Evolutionary conservation across 2,797 vertebrate genomes (phyloP), one percentile per base, ranked within the genome.

Genomic region (Calcarius lapponicus): DNA sequence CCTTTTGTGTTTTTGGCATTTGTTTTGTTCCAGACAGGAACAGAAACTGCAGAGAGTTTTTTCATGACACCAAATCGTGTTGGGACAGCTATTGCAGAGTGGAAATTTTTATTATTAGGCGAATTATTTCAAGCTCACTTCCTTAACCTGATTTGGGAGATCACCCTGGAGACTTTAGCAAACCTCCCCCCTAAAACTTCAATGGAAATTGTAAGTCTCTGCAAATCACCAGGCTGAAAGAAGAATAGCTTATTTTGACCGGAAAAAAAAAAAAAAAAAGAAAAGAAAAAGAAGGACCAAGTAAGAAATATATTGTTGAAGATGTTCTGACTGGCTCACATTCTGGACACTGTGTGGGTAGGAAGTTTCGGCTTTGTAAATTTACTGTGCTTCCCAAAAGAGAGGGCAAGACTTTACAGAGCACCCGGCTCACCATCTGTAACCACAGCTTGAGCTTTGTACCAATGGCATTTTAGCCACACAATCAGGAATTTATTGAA

Each of bases 21-120:
- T 91, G 50, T 78, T 92, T 80, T 66, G 48, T 92, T 93, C 58
- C 78, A 91, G 20, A 56, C 22, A 62, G 88, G 93, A 96, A 92
- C 71, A 65, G 94, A 93, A 92, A 81, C 74, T 64, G 43, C 0
- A 0, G 42, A 74, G 60, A 36, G 22, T 22, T 85, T 70, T 88
- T 93, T 93, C 50, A 31, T 1, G 1, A 24, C 42, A 74, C 45
- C 21, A 62, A 19, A 54, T 80, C 0, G 0, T 61, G 45, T 56
- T 47, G 57, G 57, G 32, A 84, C 80, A 93, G 53, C 43, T 81
- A 18, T 7, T 70, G 34, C 36, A 80, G 60, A 34, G 53, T 57
- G 38, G 45, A 86, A 72, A 53, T 70, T 92, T 47, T 70, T 84
- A 50, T 28, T 84, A 72, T n/a, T 58, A 50, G 20, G 50, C 24